Conservation (phyloP, 2,113 vertebrate genomes). For the Myrmecophaga tridactyla region DNA sequence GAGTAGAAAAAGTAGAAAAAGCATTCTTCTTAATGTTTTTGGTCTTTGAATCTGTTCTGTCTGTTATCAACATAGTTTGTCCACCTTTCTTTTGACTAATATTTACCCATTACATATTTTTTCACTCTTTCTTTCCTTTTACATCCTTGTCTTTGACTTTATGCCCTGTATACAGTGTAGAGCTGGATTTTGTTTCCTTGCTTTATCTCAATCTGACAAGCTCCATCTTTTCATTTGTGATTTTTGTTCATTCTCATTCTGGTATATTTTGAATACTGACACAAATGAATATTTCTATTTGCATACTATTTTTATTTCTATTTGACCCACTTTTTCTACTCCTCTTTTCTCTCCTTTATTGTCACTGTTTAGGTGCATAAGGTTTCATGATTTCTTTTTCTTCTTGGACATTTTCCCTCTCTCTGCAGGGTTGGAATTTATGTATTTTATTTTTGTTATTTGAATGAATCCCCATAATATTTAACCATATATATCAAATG, state of each 20-base stretch:
- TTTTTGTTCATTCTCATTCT: neutral
- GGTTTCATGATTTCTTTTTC: constrained; percentile 14
- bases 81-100: neutral
- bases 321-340: neutral
- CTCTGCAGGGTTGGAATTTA: neutral
- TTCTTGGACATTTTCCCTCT: neutral
- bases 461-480: neutral
- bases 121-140: neutral
- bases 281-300: neutral
- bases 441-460: neutral
- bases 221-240: neutral
- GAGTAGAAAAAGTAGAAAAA: too few relatives aligned
- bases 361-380: neutral
- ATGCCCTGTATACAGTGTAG: neutral
- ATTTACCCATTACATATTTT: neutral
- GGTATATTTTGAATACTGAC: neutral
- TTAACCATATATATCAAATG: neutral
- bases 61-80: neutral
- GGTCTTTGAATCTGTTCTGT: neutral
- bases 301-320: neutral
- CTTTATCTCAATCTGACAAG: neutral
- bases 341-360: neutral
- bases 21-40: neutral
- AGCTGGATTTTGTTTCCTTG: neutral
- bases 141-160: neutral